phyloP scores from a whole-genome alignment of 2,797 vertebrate species.

The Sparus aurata region DNA sequence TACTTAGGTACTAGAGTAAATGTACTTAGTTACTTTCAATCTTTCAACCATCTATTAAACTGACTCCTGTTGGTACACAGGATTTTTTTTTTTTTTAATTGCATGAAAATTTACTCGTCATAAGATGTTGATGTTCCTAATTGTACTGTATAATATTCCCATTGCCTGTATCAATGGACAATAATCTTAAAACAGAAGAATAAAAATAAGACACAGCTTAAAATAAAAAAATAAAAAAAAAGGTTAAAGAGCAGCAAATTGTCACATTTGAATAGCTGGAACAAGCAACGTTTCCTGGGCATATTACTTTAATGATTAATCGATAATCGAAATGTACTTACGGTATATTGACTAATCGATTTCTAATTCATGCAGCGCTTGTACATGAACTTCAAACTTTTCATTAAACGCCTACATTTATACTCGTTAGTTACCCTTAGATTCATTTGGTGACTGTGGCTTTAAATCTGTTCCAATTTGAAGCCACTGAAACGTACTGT shows the following conservation, averaged over 20 bases:
- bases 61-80: too few species aligned
- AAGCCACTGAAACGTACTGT: not conserved
- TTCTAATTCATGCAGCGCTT: not conserved
- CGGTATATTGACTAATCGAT: not conserved
- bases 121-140: too few species aligned
- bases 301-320: not conserved
- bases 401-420: not conserved
- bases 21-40: too few species aligned
- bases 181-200: too few species aligned
- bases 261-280: not conserved
- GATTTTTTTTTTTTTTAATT: too few species aligned
- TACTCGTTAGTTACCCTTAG: not conserved
- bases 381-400: not conserved
- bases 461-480: not conserved
- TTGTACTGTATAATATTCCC: too few species aligned
- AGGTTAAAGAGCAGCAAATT: not conserved
- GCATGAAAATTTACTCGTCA: too few species aligned
- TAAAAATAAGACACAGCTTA: not conserved
- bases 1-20: too few species aligned
- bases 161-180: too few species aligned
- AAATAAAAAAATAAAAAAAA: constrained; percentile 3
- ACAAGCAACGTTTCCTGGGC: not conserved
- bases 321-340: not conserved
- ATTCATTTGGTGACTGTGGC: too few species aligned
- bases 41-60: too few species aligned